Evolutionary conservation across 64 coral and sea anemone genomes (phyloP), one percentile per base, ranked within the genome.

Genomic region (Actinia tenebrosa): DNA sequence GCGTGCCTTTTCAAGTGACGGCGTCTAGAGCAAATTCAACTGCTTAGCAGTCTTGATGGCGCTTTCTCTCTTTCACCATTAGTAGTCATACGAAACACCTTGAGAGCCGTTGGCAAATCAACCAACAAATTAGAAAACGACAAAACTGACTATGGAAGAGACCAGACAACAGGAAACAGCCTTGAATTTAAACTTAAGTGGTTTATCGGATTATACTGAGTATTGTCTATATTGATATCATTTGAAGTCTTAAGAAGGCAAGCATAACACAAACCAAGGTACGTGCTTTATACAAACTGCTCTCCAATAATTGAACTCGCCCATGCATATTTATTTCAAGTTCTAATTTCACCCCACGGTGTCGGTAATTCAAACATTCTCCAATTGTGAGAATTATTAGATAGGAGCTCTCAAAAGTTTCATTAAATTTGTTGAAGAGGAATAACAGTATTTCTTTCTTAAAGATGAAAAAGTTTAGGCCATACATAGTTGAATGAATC

Each of bases 1-100:
- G 77, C 77, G 77, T 37, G 77, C 77, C 77, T 79, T 79, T 79
- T 79, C 77, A 79, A 37, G 77, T 79, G 77, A 79, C 42, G 77
- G 77, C 45, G 11, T 7, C 45, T 79, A 0, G n/a, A 42, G 43
- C 14, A 26, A 47, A 37, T 17, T 79, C 30, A 27, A 46, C 63
- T n/a, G 63, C n/a, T 66, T 14, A 66, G 63, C 63, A 66, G 63
- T 18, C 77, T 44, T 45, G 45, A 79, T 79, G 77, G 45, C 77
- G 77, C 77, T n/a, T 3, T n/a, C 19, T 66, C n/a, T 22, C 63
- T 66, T 58, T 58, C 8, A 42, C 27, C 42, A 79, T 79, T 79
- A 17, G 27, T 16, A 79, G 77, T 27, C 16, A 44, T 45, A 79
- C 45, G 45, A 47, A 79, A 79, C 77, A 79, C 77, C 77, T 79